Conservation (phyloP, 2,113 vertebrate genomes). For the Melanerpes aurifrons region DNA sequence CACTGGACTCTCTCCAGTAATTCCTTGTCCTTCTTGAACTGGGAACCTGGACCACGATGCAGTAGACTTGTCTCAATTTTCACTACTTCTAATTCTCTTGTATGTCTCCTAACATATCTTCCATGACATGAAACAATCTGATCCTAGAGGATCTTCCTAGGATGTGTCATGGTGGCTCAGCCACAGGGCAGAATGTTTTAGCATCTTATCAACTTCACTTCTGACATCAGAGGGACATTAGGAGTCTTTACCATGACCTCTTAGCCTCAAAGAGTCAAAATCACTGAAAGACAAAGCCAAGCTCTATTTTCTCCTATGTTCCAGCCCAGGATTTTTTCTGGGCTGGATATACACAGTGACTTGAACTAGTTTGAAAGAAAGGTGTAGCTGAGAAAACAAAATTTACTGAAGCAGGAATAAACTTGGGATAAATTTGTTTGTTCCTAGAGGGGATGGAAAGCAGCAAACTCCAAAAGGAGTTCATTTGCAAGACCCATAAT, state of each 20-base stretch:
- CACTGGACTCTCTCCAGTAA: no score
- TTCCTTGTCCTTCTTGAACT: no score
- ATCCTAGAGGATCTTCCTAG: background rate
- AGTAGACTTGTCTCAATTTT: background rate
- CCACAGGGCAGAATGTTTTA: background rate
- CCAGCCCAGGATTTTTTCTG: background rate
- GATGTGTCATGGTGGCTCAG: background rate
- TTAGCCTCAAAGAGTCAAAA: background rate
- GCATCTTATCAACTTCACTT: no score
- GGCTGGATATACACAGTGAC: background rate
- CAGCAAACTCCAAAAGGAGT: background rate
- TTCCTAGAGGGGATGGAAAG: background rate
- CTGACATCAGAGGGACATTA: rapidly evolving
- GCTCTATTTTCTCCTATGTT: background rate
- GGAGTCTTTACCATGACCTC: background rate
- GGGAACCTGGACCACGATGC: no score
- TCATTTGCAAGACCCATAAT: background rate
- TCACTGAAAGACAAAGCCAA: background rate
- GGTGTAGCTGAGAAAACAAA: background rate
- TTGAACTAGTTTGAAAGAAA: background rate
- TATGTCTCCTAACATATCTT: rapidly evolving
- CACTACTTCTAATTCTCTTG: background rate
- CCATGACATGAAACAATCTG: rapidly evolving
- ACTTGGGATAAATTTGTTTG: background rate
- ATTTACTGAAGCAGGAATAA: background rate